These are phyloP conservation scores for Netelia inedita DNA, from an alignment of 2,888 invertebrate genomes.

Conservation along the genomic window DNA sequence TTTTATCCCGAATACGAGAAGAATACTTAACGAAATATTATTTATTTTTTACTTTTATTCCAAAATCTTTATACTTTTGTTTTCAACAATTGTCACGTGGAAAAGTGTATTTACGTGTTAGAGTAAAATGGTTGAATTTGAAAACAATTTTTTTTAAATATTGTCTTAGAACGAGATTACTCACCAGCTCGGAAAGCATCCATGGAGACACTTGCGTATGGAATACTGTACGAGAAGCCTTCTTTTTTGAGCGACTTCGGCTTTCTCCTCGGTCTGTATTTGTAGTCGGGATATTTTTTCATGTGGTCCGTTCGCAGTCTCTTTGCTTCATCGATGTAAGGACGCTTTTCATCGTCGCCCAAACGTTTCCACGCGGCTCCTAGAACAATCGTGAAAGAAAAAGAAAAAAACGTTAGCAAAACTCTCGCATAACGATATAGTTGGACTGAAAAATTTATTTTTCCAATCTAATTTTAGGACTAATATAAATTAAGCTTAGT, in stretches of 20 bases:
- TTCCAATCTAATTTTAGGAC: too few relatives aligned
- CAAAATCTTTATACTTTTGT: too few relatives aligned
- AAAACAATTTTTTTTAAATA: too few relatives aligned
- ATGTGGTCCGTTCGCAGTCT: conserved; percentile 97
- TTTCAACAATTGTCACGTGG: too few relatives aligned
- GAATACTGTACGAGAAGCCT: conserved; percentile 96
- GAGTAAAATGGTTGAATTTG: too few relatives aligned
- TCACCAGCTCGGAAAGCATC: conserved; percentile 95
- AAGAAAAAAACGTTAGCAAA: neutral
- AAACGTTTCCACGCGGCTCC: conserved; percentile 98
- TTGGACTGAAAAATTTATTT: too few relatives aligned
- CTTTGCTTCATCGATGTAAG: conserved; percentile 99
- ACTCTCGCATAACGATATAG: neutral
- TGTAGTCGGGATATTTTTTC: conserved; percentile 98
- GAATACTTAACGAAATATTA: too few relatives aligned
- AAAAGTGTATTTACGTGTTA: too few relatives aligned
- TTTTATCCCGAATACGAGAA: too few relatives aligned
- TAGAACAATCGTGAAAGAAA: conserved; percentile 81
- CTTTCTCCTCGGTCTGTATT: conserved; percentile 95
- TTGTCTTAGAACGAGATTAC: conserved; percentile 73
- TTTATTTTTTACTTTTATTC: too few relatives aligned
- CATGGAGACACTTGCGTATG: conserved; percentile 96
- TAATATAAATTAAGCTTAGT: too few relatives aligned
- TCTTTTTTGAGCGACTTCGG: conserved; percentile 95
- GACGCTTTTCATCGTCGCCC: conserved; percentile 97